phyloP scores from a whole-genome alignment of 2,797 vertebrate genomes.

The Clarias laeviceps region DNA sequence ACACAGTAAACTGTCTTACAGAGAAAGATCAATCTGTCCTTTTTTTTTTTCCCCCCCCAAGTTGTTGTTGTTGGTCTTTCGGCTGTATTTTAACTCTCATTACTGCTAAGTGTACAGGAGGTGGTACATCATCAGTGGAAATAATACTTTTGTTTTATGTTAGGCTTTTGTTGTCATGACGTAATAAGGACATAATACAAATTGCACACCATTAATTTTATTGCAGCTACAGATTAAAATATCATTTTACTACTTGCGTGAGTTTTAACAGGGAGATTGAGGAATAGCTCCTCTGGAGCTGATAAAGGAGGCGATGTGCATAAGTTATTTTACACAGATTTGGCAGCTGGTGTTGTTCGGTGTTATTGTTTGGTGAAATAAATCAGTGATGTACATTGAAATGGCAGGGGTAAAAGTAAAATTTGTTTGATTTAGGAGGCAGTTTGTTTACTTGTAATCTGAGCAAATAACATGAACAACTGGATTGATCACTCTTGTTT shows the following conservation, averaged over 20 bases:
- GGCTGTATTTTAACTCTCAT: neutral
- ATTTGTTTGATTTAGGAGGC: neutral
- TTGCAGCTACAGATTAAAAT: neutral
- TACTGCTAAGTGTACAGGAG: neutral
- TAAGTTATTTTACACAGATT: neutral
- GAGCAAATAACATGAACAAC: neutral
- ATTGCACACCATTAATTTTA: neutral
- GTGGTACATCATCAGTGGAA: neutral
- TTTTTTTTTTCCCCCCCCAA: too few species aligned
- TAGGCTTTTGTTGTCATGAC: neutral
- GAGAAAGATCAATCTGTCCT: too few species aligned
- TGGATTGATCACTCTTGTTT: neutral
- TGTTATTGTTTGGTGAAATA: neutral
- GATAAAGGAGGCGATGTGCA: neutral
- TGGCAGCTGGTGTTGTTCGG: neutral
- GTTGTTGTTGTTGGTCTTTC: too few species aligned
- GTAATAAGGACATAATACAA: neutral
- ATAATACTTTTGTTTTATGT: neutral
- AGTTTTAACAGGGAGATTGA: neutral
- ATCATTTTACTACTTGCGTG: neutral
- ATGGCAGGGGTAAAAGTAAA: neutral
- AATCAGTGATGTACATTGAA: neutral
- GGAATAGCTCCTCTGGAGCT: neutral
- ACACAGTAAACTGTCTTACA: neutral
- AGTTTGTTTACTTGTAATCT: neutral